Evolutionary conservation across 2,888 invertebrate species (phyloP).

Genomic region (Leptothorax acervorum): DNA sequence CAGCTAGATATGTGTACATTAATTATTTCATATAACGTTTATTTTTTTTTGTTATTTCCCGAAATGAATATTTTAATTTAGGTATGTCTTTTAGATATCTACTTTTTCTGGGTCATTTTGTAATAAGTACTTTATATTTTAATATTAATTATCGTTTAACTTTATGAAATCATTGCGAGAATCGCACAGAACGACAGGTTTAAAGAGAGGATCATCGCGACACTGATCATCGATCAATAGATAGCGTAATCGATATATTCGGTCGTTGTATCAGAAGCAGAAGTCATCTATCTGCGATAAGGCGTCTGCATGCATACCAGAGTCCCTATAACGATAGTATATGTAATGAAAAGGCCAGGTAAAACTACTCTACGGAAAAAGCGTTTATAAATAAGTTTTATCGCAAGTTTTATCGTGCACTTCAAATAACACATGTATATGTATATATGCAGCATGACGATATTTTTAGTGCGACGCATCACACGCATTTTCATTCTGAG

Average conservation of each 20-base stretch:
- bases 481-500: background rate
- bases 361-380: slow-evolving; percentile 39
- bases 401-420: slow-evolving; percentile 22
- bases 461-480: background rate
- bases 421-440: background rate
- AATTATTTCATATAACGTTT: background rate
- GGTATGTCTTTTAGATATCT: background rate
- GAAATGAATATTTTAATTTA: background rate
- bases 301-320: slow-evolving; percentile 30
- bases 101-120: background rate
- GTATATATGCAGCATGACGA: background rate
- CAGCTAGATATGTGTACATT: background rate
- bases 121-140: slow-evolving; percentile 14
- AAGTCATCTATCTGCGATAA: slow-evolving; percentile 68
- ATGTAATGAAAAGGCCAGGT: slow-evolving; percentile 48
- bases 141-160: background rate
- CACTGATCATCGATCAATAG: slow-evolving; percentile 61
- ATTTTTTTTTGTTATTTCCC: background rate
- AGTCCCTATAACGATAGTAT: slow-evolving; percentile 55
- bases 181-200: slow-evolving; percentile 23
- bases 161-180: background rate
- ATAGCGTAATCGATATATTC: slow-evolving; percentile 56
- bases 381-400: slow-evolving; percentile 62
- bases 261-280: slow-evolving; percentile 60
- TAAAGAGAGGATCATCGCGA: slow-evolving; percentile 46